These are phyloP conservation scores for Drosophila mojavensis DNA, from an alignment of 1,140 invertebrate species.

Conservation along the genomic window DNA sequence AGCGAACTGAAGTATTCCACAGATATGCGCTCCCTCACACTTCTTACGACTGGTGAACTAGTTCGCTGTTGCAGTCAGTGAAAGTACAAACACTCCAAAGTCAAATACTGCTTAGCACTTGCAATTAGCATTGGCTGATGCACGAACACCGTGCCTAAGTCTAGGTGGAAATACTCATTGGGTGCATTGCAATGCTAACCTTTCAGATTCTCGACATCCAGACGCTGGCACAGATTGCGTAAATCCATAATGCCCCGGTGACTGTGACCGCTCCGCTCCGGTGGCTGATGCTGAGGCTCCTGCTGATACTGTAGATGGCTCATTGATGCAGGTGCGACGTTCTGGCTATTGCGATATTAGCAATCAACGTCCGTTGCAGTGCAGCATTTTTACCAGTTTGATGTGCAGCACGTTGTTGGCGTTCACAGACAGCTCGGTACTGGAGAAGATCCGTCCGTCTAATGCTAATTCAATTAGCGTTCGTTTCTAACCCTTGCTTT, in stretches of 20 bases:
- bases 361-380: constrained; percentile 68
- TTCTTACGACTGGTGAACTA: too few relatives aligned
- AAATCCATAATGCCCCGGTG: constrained; percentile 54
- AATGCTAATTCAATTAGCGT: constrained; percentile 71
- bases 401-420: constrained; percentile 20
- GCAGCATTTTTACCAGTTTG: constrained; percentile 73
- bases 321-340: constrained; percentile 9
- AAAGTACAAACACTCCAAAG: too few relatives aligned
- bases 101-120: not conserved
- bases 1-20: too few relatives aligned
- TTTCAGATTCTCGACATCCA: constrained; percentile 54
- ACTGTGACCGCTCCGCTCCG: constrained; percentile 17
- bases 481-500: constrained; percentile 28
- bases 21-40: too few relatives aligned
- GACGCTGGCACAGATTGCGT: constrained; percentile 62
- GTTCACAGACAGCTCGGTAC: constrained; percentile 17
- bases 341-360: constrained; percentile 4
- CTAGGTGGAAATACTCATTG: not conserved
- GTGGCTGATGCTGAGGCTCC: constrained; percentile 14
- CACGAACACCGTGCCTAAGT: not conserved
- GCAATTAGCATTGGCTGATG: not conserved
- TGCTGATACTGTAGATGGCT: constrained; percentile 33
- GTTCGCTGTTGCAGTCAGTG: too few relatives aligned
- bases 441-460: constrained; percentile 37
- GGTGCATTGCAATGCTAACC: constrained; percentile 31